Base-by-base conservation (phyloP, 53 echinoderm and acorn worm genomes). In the Echinometra lucunter region DNA sequence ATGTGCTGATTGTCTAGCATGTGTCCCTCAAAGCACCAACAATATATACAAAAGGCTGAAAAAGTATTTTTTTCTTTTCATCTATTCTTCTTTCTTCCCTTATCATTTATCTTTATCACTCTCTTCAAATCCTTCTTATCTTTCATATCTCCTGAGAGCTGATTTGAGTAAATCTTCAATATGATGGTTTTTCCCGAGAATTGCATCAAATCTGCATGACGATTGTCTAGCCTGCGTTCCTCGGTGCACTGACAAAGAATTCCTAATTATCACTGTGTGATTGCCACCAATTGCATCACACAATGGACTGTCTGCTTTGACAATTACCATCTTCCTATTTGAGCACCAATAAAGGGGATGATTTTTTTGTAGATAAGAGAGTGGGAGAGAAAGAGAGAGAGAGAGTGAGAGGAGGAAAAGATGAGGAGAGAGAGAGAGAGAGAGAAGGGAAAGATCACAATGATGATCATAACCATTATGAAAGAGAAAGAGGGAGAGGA, bases 261-360 rank as follows among this genome's bases (percentile, higher is more conserved):
- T 35, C 53, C 40, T n/a, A 49, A 28, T 45, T 49, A 85, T 74
- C 74, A 74, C 74, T 74, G 21, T n/a, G 2, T 49, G 85, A 47
- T 85, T 85, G 85, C 47, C 25, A 85, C 28, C 85, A 85, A 85
- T 85, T 30, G 11, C 15, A 49, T 85, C 45, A 85, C 45, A 85
- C 85, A 85, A 85, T 13, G 15, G 18, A 85, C 23, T 60, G 75
- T 37, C 75, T 74, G 72, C 37, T 32, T 47, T 47, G 40, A 35
- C 23, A 55, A 74, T 92, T 47, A 92, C 53, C 15, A 57, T 53
- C 72, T 66, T 5, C 69, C 40, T 49, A 74, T 66, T 21, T 25
- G 28, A 9, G 30, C 23, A 28, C 23, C 18, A 90, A 63, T 63
- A 27, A 57, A 21, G 56, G 53, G 53, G 27, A 6, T 5, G 81